Base-by-base conservation (phyloP, 2,888 invertebrate species). In the Caenorhabditis afra region DNA sequence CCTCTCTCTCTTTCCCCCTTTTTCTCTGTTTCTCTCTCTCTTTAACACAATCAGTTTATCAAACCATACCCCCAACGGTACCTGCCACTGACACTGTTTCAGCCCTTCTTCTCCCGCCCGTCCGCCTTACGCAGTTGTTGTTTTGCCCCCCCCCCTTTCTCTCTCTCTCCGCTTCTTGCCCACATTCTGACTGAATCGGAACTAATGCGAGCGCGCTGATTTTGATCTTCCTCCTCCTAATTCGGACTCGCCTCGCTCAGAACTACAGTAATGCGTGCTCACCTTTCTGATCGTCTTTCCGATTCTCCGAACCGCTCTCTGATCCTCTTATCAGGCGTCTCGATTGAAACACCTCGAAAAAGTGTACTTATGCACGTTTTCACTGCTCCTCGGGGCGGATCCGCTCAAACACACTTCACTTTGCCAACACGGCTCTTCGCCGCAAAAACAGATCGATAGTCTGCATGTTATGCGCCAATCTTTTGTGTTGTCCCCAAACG, bases 1-100 rank as follows among this genome's bases (percentile, higher is more conserved):
- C 14, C 41, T 11, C 41, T 14, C 41, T 41, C 12, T 41, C 41
- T 57, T 20, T 49, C 11, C 3, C 41, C 14, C 12, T 41, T 14
- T 57, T 35, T 49, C 29, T 29, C 29, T 29, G 4, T 29, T n/a
- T n/a, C n/a, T n/a, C n/a, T n/a, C n/a, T n/a, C n/a, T n/a, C n/a
- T n/a, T n/a, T n/a, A n/a, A n/a, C 29, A 29, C 29, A 29, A 71
- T 71, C 71, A 57, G 71, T 71, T 49, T 64, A 71, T 71, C 71
- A 71, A 71, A 62, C 53, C 57, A 41, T 57, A n/a, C n/a, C n/a
- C n/a, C 39, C 47, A 52, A 23, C 23, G 23, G 20, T 22, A 67
- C 57, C 45, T 53, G 45, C 66, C 55, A 66, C 50, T 39, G 50
- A 49, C 47, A 39, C 14, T 18, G 29, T 61, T 70, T 53, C 71